Evolutionary conservation across 1,140 invertebrate species (phyloP), one percentile per base, ranked within the genome.

Genomic region (Drosophila serrata): DNA sequence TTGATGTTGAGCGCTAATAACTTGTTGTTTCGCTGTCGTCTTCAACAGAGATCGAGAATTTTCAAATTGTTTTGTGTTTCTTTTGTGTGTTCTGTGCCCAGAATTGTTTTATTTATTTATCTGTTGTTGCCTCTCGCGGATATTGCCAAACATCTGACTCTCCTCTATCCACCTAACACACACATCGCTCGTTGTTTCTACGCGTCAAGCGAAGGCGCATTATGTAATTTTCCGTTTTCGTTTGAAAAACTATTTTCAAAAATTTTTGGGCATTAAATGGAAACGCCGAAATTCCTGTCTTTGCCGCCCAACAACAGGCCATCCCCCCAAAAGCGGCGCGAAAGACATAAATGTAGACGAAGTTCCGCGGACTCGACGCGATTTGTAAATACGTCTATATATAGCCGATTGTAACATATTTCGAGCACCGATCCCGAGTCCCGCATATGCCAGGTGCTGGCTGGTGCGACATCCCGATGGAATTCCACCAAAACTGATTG

Each of bases 311-410:
- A n/a, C 46, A 68, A 45, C 46, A 17, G 45, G 46, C 46, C n/a
- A 53, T 43, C 46, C 51, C 24, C 24, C 29, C 19, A 40, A 31
- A 48, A 22, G 6, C n/a, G 4, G n/a, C 27, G 11, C n/a, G n/a
- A 31, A 31, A 49, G 48, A 31, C n/a, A n/a, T 31, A 17, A 3
- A 49, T 29, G 27, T 31, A 31, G 46, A 31, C 46, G 15, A n/a
- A 24, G 19, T 37, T 37, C 42, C 49, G 49, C 39, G 24, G 53
- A 63, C 37, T 48, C 65, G 48, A 46, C 53, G 56, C 58, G 62
- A 88, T 88, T 85, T 75, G 81, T 90, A 85, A 85, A 90, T 63
- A 64, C 37, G 45, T 57, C 86, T 90, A 90, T 63, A 90, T 70
- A 76, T 90, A 90, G 85, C 48, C 45, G 68, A 61, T 70, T 37